Evolutionary conservation across 2,888 invertebrate species (phyloP).

Genomic region (Nomada goodeniana): DNA sequence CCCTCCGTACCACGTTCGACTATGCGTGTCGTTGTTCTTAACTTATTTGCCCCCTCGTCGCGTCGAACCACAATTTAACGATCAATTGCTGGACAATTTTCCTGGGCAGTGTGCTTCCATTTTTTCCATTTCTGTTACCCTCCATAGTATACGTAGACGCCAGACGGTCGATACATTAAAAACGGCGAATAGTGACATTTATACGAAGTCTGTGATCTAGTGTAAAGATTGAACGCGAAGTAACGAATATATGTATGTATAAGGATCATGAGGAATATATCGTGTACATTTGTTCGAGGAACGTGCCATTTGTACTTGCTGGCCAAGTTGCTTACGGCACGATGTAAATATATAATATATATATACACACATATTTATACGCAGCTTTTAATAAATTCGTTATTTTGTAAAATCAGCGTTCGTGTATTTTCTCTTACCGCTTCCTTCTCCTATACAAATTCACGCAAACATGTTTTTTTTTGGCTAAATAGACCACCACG

Average conservation of each 20-base stretch:
- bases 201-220: conserved; percentile 61
- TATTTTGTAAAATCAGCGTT: conserved; percentile 55
- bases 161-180: not conserved
- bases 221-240: conserved; percentile 14
- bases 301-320: conserved; percentile 68
- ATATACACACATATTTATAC: conserved; percentile 20
- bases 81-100: no score
- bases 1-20: no score
- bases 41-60: not conserved
- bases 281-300: not conserved
- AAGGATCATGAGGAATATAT: not conserved
- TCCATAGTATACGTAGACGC: not conserved
- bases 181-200: conserved; percentile 24
- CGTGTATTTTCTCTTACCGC: conserved; percentile 18
- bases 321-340: conserved; percentile 68
- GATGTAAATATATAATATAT: not conserved
- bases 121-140: conserved; percentile 8
- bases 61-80: no score
- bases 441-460: conserved; percentile 16
- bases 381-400: conserved; percentile 57
- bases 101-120: conserved; percentile 49
- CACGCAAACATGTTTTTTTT: conserved; percentile 2
- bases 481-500: conserved; percentile 38
- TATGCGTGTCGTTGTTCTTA: no score
- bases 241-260: conserved; percentile 10